Evolutionary conservation across 2,797 vertebrate species (phyloP).

Genomic region (Brotogeris chrysoptera): DNA sequence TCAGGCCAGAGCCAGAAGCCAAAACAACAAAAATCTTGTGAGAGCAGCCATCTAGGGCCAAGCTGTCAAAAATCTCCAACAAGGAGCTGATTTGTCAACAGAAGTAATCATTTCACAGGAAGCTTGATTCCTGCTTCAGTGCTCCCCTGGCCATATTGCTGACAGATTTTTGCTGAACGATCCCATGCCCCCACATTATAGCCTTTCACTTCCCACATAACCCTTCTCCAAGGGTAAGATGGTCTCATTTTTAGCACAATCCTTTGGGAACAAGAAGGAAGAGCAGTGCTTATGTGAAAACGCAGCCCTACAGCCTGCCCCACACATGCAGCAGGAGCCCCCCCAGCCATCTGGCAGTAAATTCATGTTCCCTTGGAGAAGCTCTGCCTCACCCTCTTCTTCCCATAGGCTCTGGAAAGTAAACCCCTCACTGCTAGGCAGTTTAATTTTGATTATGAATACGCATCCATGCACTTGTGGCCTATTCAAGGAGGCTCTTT

Average conservation of each 20-base stretch:
- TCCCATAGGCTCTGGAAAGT: not conserved
- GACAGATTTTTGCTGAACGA: not conserved
- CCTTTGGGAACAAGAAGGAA: not conserved
- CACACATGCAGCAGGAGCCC: not conserved
- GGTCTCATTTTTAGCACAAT: not conserved
- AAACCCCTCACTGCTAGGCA: not conserved
- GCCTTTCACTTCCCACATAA: not conserved
- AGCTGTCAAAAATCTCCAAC: constrained; percentile 6
- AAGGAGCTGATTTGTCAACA: constrained; percentile 14
- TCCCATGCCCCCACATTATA: not conserved
- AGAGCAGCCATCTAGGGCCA: not conserved
- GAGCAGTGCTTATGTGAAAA: not conserved
- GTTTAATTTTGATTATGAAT: not conserved
- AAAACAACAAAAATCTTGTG: constrained; percentile 33
- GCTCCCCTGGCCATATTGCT: not conserved
- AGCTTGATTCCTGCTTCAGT: not conserved
- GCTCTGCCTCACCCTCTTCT: not conserved
- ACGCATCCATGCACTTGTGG: not conserved
- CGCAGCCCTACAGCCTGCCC: not conserved
- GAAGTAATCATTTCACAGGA: not conserved
- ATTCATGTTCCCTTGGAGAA: not conserved
- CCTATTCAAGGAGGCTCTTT: not conserved
- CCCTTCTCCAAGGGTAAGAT: not conserved
- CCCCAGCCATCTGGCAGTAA: not conserved
- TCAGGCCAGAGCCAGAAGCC: not conserved